Evolutionary conservation across 1,140 invertebrate species (phyloP), one percentile per base, ranked within the genome.

Genomic region (Drosophila kepulauana): DNA sequence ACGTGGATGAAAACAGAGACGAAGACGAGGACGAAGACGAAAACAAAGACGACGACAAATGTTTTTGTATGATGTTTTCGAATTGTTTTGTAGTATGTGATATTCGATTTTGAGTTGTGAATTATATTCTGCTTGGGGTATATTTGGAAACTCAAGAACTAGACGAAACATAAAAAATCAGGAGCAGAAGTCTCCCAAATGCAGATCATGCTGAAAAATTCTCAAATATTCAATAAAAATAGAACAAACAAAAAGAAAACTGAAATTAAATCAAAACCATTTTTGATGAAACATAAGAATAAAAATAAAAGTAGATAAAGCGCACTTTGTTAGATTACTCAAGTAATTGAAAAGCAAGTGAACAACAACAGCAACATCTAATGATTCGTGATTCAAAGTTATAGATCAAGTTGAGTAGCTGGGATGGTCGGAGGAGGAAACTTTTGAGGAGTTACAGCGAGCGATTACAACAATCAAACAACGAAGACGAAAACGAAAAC

Each of bases 401-500:
- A 63, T 25, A 57, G 30, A 62, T 48, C 45, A 25, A 51, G n/a
- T 49, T 35, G 28, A 49, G 49, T 35, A 33, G 56, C 16, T 38
- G 48, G 43, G 45, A 52, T 38, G n/a, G 41, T 51, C 48, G 30
- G 35, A 41, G 51, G 13, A 6, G 7, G 48, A 30, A 11, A 43
- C 1, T 16, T 30, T 48, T 38, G 30, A 7, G 48, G 49, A 13
- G 65, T 78, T 33, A 71, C 67, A 87, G 67, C 79, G 61, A 79
- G 71, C 79, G 76, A 82, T 78, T 46, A 88, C 72, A 73, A 86
- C 65, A 82, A 59, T 49, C 48, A 79, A 84, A 64, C 48, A 20
- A 52, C 56, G 38, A 33, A 57, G 52, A 46, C 57, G 52, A 33
- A 6, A 7, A 33, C 20, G 57, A 43, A 13, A 7, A 33, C 20